Evolutionary conservation across 2,888 invertebrate genomes (phyloP), one percentile per base, ranked within the genome.

Genomic region (Pseudeuparius sepicola): DNA sequence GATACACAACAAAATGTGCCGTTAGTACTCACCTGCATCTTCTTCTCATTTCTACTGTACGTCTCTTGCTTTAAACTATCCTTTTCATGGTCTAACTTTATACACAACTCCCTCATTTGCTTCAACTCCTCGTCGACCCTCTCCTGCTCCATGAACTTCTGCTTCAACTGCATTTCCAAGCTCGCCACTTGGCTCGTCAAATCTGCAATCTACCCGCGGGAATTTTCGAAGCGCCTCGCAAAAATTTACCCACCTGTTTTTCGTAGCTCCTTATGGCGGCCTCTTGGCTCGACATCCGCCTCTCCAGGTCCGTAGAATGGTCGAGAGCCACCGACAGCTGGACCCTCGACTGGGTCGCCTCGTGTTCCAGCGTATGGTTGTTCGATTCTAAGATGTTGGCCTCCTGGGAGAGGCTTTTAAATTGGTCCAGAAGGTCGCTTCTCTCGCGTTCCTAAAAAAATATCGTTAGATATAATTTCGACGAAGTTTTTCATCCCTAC

Each of bases 391-490:
- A 62, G 39, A 75, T 68, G 31, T 78, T 78, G 3, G 84, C 84
- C 61, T 86, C 85, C 40, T 80, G 70, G 33, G 80, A 81, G 14
- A 87, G 64, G 54, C 75, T 78, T 41, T 78, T 75, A 61, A 81
- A 86, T 47, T 85, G 80, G 52, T 85, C 83, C 48, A 86, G 56
- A 75, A 87, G 76, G 55, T 84, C 83, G 38, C 76, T 75, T 37
- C 85, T 69, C 61, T 86, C 85, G 40, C 74, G 73, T 63, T 86
- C 86, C 75, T 85, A 64, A 20, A 20, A 6, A 20, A 6, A 20
- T 7, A 20, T 20, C 20, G 20, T 6, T 20, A 7, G 20, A n/a
- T 7, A 20, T n/a, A 20, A 20, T 20, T 20, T 20, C 7, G n/a
- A 7, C 6, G 20, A 20, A 20, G n/a, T 20, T 7, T n/a, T n/a